Conservation (phyloP, 2,797 vertebrate species). For the Lepus oiostolus region DNA sequence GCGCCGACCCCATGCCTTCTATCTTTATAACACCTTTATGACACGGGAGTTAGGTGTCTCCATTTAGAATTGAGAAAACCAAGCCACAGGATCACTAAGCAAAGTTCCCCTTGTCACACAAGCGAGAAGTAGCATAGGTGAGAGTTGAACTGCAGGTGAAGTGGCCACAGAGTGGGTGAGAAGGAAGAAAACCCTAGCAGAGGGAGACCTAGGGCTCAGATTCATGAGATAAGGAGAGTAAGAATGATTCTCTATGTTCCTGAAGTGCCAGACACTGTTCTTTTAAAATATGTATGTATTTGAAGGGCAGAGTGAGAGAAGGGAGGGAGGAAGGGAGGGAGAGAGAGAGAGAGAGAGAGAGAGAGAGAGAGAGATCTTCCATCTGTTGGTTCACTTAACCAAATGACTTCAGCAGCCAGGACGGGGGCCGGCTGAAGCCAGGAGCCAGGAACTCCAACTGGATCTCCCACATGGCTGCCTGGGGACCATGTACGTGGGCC, state of each 20-base stretch:
- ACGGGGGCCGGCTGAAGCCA: too few species aligned
- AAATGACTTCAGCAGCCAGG: too few species aligned
- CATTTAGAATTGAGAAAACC: slow-evolving; percentile 57
- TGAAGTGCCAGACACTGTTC: too few species aligned
- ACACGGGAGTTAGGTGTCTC: background rate
- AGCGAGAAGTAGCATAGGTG: slow-evolving; percentile 19
- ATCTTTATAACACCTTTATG: slow-evolving; percentile 12
- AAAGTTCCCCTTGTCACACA: background rate
- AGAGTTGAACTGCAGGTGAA: background rate
- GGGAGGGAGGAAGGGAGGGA: too few species aligned
- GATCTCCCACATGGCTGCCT: too few species aligned
- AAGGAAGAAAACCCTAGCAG: slow-evolving; percentile 28
- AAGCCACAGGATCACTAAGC: slow-evolving; percentile 24
- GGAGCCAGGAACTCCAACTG: too few species aligned
- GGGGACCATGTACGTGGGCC: too few species aligned
- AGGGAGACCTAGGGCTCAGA: background rate
- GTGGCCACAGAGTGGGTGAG: background rate
- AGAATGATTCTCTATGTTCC: background rate
- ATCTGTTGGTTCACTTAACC: too few species aligned
- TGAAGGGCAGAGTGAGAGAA: too few species aligned
- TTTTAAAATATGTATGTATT: too few species aligned
- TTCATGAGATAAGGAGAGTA: background rate
- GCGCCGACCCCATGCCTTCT: background rate
- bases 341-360: too few species aligned
- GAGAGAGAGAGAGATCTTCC: too few species aligned